A percentile compares a stretch with the other conserved stretches of the same genome.
phyloP scores from a whole-genome alignment of 2,888 invertebrate species.

The Pyrochroa serraticornis region DNA sequence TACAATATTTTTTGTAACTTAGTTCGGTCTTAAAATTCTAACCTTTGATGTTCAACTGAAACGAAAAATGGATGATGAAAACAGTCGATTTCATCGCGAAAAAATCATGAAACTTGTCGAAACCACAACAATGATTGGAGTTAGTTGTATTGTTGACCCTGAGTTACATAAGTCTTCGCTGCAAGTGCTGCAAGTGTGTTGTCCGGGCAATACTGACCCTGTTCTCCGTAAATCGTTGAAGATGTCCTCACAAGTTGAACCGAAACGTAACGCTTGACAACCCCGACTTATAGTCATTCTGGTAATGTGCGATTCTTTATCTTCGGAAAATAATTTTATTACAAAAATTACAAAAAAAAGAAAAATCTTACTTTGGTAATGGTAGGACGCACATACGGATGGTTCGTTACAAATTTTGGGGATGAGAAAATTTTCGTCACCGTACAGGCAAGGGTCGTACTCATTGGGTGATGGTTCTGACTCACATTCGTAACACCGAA shows the following conservation, averaged over 20 bases:
- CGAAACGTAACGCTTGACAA: slow-evolving; percentile 46
- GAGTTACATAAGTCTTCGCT: slow-evolving; percentile 46
- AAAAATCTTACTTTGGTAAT: slow-evolving; percentile 43
- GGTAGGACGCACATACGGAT: slow-evolving; percentile 48
- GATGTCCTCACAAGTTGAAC: slow-evolving; percentile 49
- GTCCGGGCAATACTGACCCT: slow-evolving; percentile 44
- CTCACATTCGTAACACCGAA: slow-evolving; percentile 47
- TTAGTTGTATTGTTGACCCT: neutral
- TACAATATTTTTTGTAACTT: neutral
- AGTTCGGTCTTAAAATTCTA: too few relatives aligned
- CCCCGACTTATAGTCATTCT: slow-evolving; percentile 42
- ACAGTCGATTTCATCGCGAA: neutral
- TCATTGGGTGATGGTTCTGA: slow-evolving; percentile 36
- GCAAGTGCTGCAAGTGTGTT: slow-evolving; percentile 48
- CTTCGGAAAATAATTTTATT: neutral
- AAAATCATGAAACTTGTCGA: neutral
- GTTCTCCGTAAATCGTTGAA: slow-evolving; percentile 43
- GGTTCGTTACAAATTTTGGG: slow-evolving; percentile 44
- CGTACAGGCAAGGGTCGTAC: slow-evolving; percentile 42
- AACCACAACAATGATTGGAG: neutral
- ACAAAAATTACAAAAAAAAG: neutral
- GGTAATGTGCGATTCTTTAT: neutral
- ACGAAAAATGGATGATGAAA: neutral
- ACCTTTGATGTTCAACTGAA: too few relatives aligned
- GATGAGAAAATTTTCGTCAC: slow-evolving; percentile 40